Evolutionary conservation across 2,888 invertebrate genomes (phyloP).

Genomic region (Orthosia gothica): DNA sequence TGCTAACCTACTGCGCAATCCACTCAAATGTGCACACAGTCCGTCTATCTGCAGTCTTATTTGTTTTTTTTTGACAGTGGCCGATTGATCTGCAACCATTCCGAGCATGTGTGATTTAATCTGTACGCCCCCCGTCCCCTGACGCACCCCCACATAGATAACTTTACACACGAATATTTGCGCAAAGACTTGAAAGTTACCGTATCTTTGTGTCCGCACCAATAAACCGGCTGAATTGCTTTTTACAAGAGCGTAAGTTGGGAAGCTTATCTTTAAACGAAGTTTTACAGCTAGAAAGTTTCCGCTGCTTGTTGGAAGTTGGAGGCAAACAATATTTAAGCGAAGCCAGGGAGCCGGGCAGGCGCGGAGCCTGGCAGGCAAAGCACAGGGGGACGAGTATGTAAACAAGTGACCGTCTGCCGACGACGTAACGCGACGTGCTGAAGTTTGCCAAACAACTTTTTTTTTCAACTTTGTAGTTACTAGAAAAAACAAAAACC

Average conservation of each 20-base stretch:
- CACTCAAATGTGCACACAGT: too few species aligned
- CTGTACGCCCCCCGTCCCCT: neutral
- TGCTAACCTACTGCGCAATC: too few species aligned
- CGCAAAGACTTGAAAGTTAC: neutral
- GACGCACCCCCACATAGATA: neutral
- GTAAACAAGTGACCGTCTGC: neutral
- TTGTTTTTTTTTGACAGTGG: neutral
- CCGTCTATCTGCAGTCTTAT: too few species aligned
- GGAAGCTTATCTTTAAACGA: constrained; percentile 21
- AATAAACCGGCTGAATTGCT: constrained; percentile 13
- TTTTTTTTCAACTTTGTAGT: neutral
- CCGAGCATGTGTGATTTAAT: constrained; percentile 6
- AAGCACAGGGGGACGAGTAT: too few species aligned
- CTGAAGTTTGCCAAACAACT: neutral
- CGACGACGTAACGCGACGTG: neutral
- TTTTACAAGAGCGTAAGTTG: constrained; percentile 5
- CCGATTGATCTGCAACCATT: neutral
- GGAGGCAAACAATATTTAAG: constrained; percentile 4
- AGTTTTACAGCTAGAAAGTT: constrained; percentile 27
- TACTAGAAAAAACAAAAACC: too few species aligned
- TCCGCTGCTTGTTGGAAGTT: constrained; percentile 10
- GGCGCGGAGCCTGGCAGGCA: neutral
- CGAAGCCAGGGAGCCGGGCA: neutral
- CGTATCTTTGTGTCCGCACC: constrained; percentile 3
- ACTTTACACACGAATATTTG: constrained; percentile 8